Base-by-base conservation (phyloP, 2,888 invertebrate species). In the Leucania comma region DNA sequence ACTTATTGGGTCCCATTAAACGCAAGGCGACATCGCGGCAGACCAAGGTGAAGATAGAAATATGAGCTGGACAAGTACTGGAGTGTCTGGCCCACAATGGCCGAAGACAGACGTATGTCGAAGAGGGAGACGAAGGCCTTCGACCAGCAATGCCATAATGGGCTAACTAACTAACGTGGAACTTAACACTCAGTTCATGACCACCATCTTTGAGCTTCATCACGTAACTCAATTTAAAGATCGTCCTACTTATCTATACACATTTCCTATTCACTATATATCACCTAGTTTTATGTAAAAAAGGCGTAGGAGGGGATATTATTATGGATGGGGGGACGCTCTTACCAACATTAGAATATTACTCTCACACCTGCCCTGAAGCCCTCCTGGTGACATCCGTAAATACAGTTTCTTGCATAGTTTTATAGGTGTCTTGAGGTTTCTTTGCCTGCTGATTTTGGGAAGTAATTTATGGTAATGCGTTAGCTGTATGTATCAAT, bases 331-430 rank as follows among this genome's bases (percentile, higher is more conserved):
- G 92, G 91, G 92, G 92, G 91, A 89, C 90, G 91, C 92, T 91
- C 62, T 90, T 88, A 90, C 92, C 90, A 86, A 92, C 93, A 94
- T 94, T 95, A 94, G 93, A 95, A 94, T 94, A 94, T 94, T 93
- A 90, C 93, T 87, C 89, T 89, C 90, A 87, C 94, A 93, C 93
- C 93, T 94, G 90, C 90, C 91, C 42, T 38, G 22, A 58, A 58
- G 38, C 38, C 46, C 91, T 91, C 77, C 80, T 84, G 89, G 68
- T 71, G 90, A 89, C 90, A 88, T 88, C 86, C 86, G 91, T 93
- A 92, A 91, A 93, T 93, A 93, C 87, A 90, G 90, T 91, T 93
- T 92, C 24, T 93, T 91, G 87, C 88, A 87, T 89, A 89, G 90
- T 89, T 90, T 90, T 91, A 90, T 87, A 86, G 86, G 82, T 83